Evolutionary conservation across 2,113 vertebrate species (phyloP), one percentile per base, ranked within the genome.

Genomic region (Eira barbara): DNA sequence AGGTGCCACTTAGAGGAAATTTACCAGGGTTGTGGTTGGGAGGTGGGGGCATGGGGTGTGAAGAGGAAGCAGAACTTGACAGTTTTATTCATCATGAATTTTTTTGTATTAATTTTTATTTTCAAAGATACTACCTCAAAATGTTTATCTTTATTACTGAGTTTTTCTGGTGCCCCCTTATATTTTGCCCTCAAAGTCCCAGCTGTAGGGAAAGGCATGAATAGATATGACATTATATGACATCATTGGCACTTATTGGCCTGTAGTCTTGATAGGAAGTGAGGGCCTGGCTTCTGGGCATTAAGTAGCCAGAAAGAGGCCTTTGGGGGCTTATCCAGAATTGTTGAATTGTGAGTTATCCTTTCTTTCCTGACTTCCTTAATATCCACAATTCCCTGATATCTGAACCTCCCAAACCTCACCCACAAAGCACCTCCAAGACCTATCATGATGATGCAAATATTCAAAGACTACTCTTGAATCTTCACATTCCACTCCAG

Each of bases 331-430:
- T 92, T 76, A 59, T 5, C 55, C 42, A 49, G 34, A 34, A 76
- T 92, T 18, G 61, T 18, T 55, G 21, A 85, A 29, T 69, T 61
- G 34, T 49, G 20, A 52, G 14, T 78, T 59, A 39, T 42, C 55
- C 61, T 86, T 74, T 69, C 34, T 88, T 96, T 83, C 57, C 34
- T 79, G 61, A 85, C 18, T 96, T 94, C 61, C 42, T 88, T 57
- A 92, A n/a, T 81, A 81, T 27, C 57, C 29, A 45, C 29, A 34
- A 36, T 91, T 86, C 55, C 55, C 67, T 83, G 31, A 21, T 57
- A 92, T 57, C 34, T 20, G n/a, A 36, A 63, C 6, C 29, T 92
- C 67, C 36, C 55, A 59, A 89, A 82, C 9, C n/a, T 18, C 36
- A 36, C 17, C 74, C 12, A n/a, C 69, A 69, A 61, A 47, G 59